A percentile compares a stretch with the other conserved stretches of the same genome.
phyloP scores from a whole-genome alignment of 2,113 vertebrate species.

The Macroglossus sobrinus region DNA sequence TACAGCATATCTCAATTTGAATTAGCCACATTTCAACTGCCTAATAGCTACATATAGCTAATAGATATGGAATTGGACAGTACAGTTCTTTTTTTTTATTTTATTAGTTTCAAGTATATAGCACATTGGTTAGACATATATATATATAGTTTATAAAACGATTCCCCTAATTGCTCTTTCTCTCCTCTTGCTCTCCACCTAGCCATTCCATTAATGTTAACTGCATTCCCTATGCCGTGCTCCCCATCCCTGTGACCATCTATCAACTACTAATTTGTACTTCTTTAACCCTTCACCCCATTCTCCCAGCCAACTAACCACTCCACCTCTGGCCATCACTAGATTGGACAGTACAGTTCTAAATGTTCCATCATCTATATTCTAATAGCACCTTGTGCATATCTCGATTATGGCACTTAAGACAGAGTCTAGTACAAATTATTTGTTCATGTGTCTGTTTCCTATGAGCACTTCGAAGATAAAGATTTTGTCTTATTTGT shows the following conservation, averaged over 20 bases:
- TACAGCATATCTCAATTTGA: not conserved
- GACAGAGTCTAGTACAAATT: not conserved
- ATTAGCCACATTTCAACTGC: not conserved
- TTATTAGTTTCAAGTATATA: too few species aligned
- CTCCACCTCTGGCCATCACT: not conserved
- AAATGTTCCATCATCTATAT: not conserved
- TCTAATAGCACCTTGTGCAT: not conserved
- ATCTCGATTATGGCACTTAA: not conserved
- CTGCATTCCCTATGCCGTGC: too few species aligned
- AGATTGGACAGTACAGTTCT: not conserved
- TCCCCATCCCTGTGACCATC: too few species aligned
- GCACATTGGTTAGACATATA: too few species aligned
- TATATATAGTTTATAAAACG: too few species aligned
- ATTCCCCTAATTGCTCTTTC: too few species aligned
- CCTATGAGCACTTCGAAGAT: not conserved
- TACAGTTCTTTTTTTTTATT: too few species aligned
- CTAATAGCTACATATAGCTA: not conserved
- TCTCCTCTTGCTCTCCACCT: too few species aligned
- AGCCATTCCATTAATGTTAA: too few species aligned
- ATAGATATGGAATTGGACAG: not conserved
- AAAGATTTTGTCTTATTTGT: slow-evolving; percentile 6
- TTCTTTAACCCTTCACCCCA: too few species aligned
- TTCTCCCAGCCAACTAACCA: too few species aligned
- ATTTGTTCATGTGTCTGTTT: slow-evolving; percentile 1
- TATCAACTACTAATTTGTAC: too few species aligned